These are phyloP conservation scores for Morone chrysops DNA, from an alignment of 2,113 vertebrate species.

Conservation along the genomic window DNA sequence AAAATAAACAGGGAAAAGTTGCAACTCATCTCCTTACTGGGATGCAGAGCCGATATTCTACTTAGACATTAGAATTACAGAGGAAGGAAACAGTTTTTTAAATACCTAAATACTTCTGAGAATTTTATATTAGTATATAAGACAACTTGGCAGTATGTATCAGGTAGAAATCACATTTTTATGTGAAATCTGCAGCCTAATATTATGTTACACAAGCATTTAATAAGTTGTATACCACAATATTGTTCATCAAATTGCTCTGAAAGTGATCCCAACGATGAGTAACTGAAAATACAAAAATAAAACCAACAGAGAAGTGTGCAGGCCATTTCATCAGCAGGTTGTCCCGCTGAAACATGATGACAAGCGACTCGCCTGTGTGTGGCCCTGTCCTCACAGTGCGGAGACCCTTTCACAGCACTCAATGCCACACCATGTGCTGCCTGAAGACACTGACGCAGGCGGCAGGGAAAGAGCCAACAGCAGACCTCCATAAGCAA, in stretches of 20 bases:
- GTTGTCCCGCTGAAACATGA: slow-evolving; percentile 25
- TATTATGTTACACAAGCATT: too few species aligned
- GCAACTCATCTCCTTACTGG: slow-evolving; percentile 5
- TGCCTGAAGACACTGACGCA: slow-evolving; percentile 37
- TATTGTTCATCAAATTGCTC: too few species aligned
- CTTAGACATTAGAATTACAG: slow-evolving; percentile 26
- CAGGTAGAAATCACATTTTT: too few species aligned
- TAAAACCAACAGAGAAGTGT: background rate
- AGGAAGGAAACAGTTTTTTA: background rate
- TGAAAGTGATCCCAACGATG: too few species aligned
- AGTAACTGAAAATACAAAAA: background rate
- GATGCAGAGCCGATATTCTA: background rate
- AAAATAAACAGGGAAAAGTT: slow-evolving; percentile 6
- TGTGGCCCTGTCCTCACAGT: slow-evolving; percentile 15
- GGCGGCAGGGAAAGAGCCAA: slow-evolving; percentile 19
- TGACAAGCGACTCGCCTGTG: slow-evolving; percentile 10
- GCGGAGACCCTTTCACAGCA: slow-evolving; percentile 30
- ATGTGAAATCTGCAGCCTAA: too few species aligned
- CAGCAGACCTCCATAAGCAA: background rate
- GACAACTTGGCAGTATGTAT: too few species aligned
- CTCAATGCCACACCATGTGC: slow-evolving; percentile 19
- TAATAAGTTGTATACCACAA: too few species aligned
- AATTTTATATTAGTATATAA: too few species aligned
- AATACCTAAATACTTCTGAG: too few species aligned
- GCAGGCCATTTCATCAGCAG: slow-evolving; percentile 1